Conservation (phyloP, 2,113 vertebrate genomes). For the Morone chrysops region DNA sequence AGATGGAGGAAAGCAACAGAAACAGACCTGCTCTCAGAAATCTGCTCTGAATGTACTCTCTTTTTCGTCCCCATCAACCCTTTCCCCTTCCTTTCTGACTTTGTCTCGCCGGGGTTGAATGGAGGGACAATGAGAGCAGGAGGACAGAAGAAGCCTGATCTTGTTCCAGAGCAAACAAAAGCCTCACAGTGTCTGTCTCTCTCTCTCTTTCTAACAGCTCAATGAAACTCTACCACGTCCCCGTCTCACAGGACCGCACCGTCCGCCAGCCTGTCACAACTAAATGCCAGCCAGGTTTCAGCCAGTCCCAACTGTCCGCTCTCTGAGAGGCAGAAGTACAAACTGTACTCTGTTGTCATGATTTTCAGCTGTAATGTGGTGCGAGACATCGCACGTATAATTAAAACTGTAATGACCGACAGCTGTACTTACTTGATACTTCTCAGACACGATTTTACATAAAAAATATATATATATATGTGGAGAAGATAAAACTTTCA, state of each 20-base stretch:
- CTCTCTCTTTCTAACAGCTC: not conserved
- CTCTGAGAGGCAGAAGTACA: not conserved
- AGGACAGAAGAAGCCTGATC: conserved; percentile 37
- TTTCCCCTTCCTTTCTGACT: not conserved
- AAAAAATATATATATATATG: too few relatives aligned
- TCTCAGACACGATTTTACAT: too few relatives aligned
- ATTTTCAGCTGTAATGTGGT: not conserved
- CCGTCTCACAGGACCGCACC: conserved; percentile 4
- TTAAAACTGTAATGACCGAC: not conserved
- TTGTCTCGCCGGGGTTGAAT: not conserved
- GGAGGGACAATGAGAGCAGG: not conserved
- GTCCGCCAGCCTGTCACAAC: conserved; percentile 11
- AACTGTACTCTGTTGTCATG: not conserved
- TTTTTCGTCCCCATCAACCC: too few relatives aligned
- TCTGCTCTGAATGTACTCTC: not conserved
- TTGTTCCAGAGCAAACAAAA: conserved; percentile 61
- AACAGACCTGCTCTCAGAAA: not conserved
- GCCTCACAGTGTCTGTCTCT: conserved; percentile 23
- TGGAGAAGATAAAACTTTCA: too few relatives aligned
- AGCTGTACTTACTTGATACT: too few relatives aligned
- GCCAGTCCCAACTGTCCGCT: not conserved
- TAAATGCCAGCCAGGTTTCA: conserved; percentile 7
- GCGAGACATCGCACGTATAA: not conserved
- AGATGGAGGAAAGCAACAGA: not conserved
- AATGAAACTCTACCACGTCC: conserved; percentile 45